Evolutionary conservation across 2,888 invertebrate species (phyloP), one percentile per base, ranked within the genome.

Genomic region (Digitonthophagus gazella): DNA sequence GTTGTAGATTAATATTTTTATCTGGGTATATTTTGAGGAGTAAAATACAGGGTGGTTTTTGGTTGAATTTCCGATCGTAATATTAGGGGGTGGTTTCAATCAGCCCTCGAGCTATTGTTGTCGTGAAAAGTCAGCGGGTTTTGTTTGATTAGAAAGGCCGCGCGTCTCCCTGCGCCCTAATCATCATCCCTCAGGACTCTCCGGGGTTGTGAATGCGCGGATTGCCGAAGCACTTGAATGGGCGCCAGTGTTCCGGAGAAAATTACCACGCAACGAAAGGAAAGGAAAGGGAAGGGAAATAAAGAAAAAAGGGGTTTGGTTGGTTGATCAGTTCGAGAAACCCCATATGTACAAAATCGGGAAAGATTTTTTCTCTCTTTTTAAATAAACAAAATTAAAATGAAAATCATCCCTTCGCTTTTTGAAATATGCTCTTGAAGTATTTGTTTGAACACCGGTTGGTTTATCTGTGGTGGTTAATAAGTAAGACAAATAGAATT

Each of bases 101-200:
- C 75, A 76, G 75, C 75, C 76, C 74, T 74, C 73, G 72, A 71
- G 73, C 75, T 74, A 75, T 76, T 74, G 79, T 81, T 81, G 81
- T 81, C 80, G 81, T 79, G 80, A 81, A 81, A 82, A 81, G 81
- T 81, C 81, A 81, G 80, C 80, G 78, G 79, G 80, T 81, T 81
- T 81, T 80, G 81, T 82, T 81, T 81, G 82, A 82, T 82, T 82
- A 81, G 81, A 80, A 81, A 80, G 79, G 80, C 79, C 75, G 72
- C 74, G 76, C 72, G 69, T 78, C 58, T 18, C 58, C 16, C 58
- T 18, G 16, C 16, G 11, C 20, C 61, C 61, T 61, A 61, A 61
- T 61, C 18, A 57, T 57, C 57, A 61, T 61, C 61, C 28, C 28
- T 44, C 11, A 44, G 28, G 61, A 20, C 19, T 18, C n/a, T n/a